These are phyloP conservation scores for Pygocentrus nattereri DNA, from an alignment of 2,797 vertebrate genomes.

Conservation along the genomic window DNA sequence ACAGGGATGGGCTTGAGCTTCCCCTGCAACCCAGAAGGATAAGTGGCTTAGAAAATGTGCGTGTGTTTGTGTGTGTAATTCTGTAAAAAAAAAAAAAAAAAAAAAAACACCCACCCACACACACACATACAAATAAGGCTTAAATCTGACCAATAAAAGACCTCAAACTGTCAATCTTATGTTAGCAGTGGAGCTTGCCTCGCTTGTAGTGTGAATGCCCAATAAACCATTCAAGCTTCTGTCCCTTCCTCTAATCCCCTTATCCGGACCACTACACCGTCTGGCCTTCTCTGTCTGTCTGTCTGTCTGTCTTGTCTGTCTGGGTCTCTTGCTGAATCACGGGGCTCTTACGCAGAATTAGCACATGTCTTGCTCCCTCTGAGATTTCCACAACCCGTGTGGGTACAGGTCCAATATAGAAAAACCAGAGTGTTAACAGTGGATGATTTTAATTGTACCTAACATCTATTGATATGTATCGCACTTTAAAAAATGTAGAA, in stretches of 20 bases:
- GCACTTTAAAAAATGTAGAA: too few species aligned
- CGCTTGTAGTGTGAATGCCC: slow-evolving; percentile 55
- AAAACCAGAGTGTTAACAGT: not conserved
- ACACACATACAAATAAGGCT: too few species aligned
- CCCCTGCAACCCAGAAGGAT: too few species aligned
- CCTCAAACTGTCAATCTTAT: slow-evolving; percentile 33
- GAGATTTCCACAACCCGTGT: not conserved
- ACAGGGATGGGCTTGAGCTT: too few species aligned
- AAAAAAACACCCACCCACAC: too few species aligned
- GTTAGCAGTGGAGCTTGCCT: slow-evolving; percentile 12
- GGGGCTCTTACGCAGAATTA: not conserved
- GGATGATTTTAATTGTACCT: not conserved
- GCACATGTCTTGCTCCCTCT: not conserved
- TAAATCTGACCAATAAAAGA: slow-evolving; percentile 28
- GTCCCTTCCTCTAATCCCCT: slow-evolving; percentile 65
- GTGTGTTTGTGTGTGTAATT: too few species aligned
- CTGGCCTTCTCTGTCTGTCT: slow-evolving; percentile 53
- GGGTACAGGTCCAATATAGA: not conserved
- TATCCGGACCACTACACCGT: slow-evolving; percentile 63
- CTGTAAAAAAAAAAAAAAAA: too few species aligned
- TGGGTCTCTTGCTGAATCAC: not conserved
- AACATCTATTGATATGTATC: not conserved
- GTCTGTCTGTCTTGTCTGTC: slow-evolving; percentile 14
- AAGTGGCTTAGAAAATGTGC: too few species aligned
- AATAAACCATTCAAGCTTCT: slow-evolving; percentile 63